Evolutionary conservation across 2,888 invertebrate species (phyloP), one percentile per base, ranked within the genome.

Genomic region (Laothoe populi): DNA sequence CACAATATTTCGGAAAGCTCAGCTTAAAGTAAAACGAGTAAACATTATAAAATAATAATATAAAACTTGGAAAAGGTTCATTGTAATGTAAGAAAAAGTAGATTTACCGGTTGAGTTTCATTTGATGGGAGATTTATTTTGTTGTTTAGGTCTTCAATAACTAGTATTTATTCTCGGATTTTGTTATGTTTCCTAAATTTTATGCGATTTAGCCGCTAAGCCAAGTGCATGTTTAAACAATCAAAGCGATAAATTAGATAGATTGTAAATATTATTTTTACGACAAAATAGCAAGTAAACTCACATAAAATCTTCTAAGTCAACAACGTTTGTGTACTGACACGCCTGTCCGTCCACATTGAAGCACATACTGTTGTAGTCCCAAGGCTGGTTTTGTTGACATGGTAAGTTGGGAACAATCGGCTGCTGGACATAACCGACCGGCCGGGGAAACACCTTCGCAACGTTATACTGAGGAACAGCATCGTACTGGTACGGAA

Each of bases 271-370:
- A n/a, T n/a, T n/a, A n/a, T n/a, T 31, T 31, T 8, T 5, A 5
- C 31, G 53, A 53, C 7, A 31, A 40, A 19, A 24, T 23, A n/a
- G 42, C 5, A n/a, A 42, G 5, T 45, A 53, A 70, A 95, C 96
- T 96, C 87, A 96, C 96, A 96, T 95, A 84, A 96, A 96, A 87
- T 96, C 96, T 83, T 96, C 96, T 72, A 96, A 94, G 83, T 96
- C 96, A 60, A 95, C 94, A 66, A 95, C 91, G 69, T 93, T 92
- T 0, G 95, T 94, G 75, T 94, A 96, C 73, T 95, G 95, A 68
- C 96, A 96, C 0, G 95, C 92, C 71, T 94, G 94, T 0, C 94
- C 93, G 65, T 94, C 94, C 70, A 95, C 95, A 75, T 95, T 95
- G 73, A 94, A 95, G 77, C 96, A 96, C 90, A 91, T 92, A 77